Base-by-base conservation (phyloP, 2,888 invertebrate species). In the Andrena dorsata region DNA sequence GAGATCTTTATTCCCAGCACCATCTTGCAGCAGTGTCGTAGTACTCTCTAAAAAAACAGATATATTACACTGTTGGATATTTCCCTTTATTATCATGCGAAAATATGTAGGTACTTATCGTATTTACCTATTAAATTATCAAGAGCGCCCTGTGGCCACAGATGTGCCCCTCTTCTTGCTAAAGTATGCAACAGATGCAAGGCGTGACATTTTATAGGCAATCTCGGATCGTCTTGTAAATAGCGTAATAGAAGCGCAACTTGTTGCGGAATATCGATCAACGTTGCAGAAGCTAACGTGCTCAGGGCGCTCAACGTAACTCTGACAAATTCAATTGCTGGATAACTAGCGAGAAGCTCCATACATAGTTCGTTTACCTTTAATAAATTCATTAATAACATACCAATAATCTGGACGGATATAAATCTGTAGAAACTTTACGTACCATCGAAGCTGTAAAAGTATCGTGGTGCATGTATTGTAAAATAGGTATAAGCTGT, bases 251-350 rank as follows among this genome's bases (percentile, higher is more conserved):
- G 94, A 60, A 97, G 94, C 73, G 94, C 94, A 13, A 96, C 97
- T 95, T 99, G 99, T 90, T 97, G 97, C 0, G 98, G 98, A 58
- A 99, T 97, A 94, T 98, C 98, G 0, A 98, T 97, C 13, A 99
- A 95, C 0, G 98, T 98, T 63, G 98, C 97, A 0, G 97, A 96
- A 0, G 98, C 98, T 8, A 99, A 95, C 83, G 97, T 97, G 0
- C 98, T 98, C 74, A 99, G 95, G 0, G 98, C 98, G 86, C 97
- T 96, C 56, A 99, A 95, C 58, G 98, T 98, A 1, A 97, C 97
- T 3, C 96, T 95, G 0, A 97, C 96, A 93, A 98, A 97, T 92
- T 97, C 96, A 90, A 96, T 96, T 0, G 97, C 96, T 10, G 97
- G 97, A 94, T 97, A 97, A 92, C 96, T 96, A 6, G 96, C 96